Evolutionary conservation across 2,797 vertebrate species (phyloP).

Genomic region (Hapalemur alaotrensis): DNA sequence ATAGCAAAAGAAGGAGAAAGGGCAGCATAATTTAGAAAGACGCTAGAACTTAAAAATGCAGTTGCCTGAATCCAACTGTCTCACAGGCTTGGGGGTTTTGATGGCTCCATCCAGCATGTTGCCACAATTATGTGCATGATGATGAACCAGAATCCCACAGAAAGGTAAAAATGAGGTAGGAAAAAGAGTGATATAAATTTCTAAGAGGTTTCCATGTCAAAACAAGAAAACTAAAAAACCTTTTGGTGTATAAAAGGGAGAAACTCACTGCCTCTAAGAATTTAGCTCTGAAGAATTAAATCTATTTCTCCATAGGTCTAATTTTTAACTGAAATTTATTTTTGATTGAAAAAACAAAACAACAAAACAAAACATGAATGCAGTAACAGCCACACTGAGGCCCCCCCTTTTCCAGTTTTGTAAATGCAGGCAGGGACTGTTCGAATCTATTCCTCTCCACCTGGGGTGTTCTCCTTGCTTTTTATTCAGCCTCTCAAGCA

Average conservation of each 20-base stretch:
- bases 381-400: not conserved
- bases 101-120: not conserved
- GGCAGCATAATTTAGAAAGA: not conserved
- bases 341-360: not conserved
- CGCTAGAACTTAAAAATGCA: not conserved
- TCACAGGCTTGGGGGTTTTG: not conserved
- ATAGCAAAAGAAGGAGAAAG: not conserved
- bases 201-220: not conserved
- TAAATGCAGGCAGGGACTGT: not conserved
- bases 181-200: not conserved
- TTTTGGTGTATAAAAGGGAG: not conserved
- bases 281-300: not conserved
- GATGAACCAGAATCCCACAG: not conserved
- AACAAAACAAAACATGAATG: no score
- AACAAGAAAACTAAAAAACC: not conserved
- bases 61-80: not conserved
- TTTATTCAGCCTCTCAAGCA: not conserved
- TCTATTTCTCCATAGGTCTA: not conserved
- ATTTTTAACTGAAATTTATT: not conserved
- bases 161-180: not conserved
- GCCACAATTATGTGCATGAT: not conserved
- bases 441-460: not conserved
- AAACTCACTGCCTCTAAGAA: not conserved
- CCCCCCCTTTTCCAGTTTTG: not conserved
- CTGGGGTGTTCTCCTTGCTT: not conserved